Base-by-base conservation (phyloP, 2,113 vertebrate species). In the Zapus hudsonius region DNA sequence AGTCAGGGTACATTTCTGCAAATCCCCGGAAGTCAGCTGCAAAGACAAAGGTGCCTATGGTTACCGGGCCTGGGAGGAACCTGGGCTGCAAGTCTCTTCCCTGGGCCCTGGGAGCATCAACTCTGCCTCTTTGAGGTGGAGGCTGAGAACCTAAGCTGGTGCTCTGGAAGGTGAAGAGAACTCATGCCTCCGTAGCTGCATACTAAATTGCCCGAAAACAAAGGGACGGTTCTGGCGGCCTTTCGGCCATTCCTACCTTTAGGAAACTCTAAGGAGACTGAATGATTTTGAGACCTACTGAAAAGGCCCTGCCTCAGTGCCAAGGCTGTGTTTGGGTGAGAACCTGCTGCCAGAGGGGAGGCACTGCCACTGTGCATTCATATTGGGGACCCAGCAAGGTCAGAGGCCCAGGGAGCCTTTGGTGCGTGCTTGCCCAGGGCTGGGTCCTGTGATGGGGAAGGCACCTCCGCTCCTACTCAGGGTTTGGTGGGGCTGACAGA, bases 21-120 rank as follows among this genome's bases (percentile, higher is more conserved):
- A 99, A 99, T 93, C 96, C 97, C 96, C 97, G 93, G 97, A 99
- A 99, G 96, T 98, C 99, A 52, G 98, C 99, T 99, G 97, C 94
- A 98, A 98, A 92, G 79, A 91, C 76, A 81, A 93, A 23, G 70
- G 52, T 1, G 25, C 5, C 19, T 3, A 7, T 2, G 74, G 55
- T 87, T 2, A 79, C 3, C 0, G 16, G 31, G 23, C 2, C 1
- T 0, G 3, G 25, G n/a, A 19, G 38, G 3, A 3, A 8, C 0
- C 63, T 25, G 6, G 40, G 9, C 55, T 23, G 31, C 2, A 6
- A 1, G 23, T 2, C 20, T 5, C 0, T 1, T 22, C 11, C 12
- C 25, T 12, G 9, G 2, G 29, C 23, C 3, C 11, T 0, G 29
- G 67, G 82, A n/a, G 38, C 25, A n/a, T 7, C 52, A 7, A 13